phyloP scores from a whole-genome alignment of 2,113 vertebrate genomes.

The Tachuris rubrigastra region DNA sequence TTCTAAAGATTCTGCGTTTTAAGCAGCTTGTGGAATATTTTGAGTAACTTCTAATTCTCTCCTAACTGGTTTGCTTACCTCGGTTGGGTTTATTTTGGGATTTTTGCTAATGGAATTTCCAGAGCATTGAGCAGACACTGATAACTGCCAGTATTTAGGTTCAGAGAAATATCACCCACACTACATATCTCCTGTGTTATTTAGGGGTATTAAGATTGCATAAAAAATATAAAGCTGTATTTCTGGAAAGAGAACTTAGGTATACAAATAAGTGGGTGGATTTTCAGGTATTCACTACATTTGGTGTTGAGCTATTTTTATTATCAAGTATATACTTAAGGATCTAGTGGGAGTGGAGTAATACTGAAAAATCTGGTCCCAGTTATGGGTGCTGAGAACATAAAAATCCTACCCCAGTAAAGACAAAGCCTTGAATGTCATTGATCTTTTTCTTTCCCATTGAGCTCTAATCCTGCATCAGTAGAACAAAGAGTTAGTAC shows the following conservation, averaged over 20 bases:
- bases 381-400: slow-evolving; percentile 51
- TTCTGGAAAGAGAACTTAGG: slow-evolving; percentile 4
- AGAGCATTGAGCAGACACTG: background rate
- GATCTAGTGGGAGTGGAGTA: background rate
- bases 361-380: slow-evolving; percentile 50
- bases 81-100: background rate
- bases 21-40: background rate
- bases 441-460: slow-evolving; percentile 60
- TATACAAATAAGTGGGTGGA: background rate
- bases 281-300: slow-evolving; percentile 18
- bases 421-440: slow-evolving; percentile 52
- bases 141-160: background rate
- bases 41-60: background rate
- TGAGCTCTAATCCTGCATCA: slow-evolving; percentile 59
- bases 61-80: slow-evolving; percentile 1
- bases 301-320: slow-evolving; percentile 8
- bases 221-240: background rate
- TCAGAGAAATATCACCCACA: background rate
- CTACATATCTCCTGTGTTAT: background rate
- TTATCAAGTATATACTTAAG: background rate
- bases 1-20: background rate
- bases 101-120: slow-evolving; percentile 11
- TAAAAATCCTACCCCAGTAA: slow-evolving; percentile 30
- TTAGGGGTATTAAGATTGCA: background rate
- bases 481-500: slow-evolving; percentile 56